Evolutionary conservation across 2,888 invertebrate species (phyloP).

Genomic region (Lycia hirtaria): DNA sequence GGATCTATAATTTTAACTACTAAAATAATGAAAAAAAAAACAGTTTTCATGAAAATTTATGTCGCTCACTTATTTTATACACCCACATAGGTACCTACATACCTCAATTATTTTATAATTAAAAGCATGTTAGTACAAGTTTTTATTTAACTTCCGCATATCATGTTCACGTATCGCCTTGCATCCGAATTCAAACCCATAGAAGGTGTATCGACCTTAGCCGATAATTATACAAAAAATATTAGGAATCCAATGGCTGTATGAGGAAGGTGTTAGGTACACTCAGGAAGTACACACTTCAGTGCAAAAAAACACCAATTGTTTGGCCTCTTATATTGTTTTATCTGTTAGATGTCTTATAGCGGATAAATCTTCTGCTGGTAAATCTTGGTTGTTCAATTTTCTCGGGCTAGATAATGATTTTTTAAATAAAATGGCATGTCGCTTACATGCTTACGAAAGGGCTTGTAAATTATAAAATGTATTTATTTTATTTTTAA

Average conservation of each 20-base stretch:
- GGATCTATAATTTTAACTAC: too few relatives aligned
- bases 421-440: too few relatives aligned
- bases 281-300: slow-evolving; percentile 23
- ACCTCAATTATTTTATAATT: background rate
- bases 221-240: slow-evolving; percentile 26
- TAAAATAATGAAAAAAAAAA: too few relatives aligned
- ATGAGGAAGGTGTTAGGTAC: slow-evolving; percentile 33
- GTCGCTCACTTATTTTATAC: background rate
- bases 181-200: background rate
- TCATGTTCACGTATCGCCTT: background rate
- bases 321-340: slow-evolving; percentile 2
- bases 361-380: background rate
- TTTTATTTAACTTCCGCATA: slow-evolving; percentile 3
- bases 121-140: background rate
- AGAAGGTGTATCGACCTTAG: slow-evolving; percentile 18
- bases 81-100: background rate
- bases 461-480: too few relatives aligned
- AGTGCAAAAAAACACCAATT: slow-evolving; percentile 5
- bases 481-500: too few relatives aligned
- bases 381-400: too few relatives aligned
- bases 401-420: too few relatives aligned
- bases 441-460: too few relatives aligned
- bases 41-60: background rate
- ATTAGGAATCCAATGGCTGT: slow-evolving; percentile 24
- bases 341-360: background rate